phyloP scores from a whole-genome alignment of 2,797 vertebrate genomes.

The Staurois parvus region DNA sequence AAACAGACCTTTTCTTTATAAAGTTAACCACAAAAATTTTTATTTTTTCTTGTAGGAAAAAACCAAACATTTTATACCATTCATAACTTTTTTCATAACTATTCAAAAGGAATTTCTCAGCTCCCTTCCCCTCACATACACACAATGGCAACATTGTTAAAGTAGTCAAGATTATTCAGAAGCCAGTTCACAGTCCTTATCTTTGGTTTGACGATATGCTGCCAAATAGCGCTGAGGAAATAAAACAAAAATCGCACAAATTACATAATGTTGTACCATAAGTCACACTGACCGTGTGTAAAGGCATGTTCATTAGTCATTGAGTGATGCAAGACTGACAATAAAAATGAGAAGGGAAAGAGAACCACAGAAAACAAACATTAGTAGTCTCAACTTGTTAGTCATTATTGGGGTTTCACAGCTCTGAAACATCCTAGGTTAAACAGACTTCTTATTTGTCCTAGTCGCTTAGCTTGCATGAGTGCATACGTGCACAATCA shows the following conservation, averaged over 20 bases:
- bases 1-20: background rate
- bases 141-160: conserved; percentile 14
- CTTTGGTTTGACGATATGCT: conserved; percentile 25
- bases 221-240: background rate
- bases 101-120: background rate
- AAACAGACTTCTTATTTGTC: background rate
- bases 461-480: background rate
- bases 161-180: conserved; percentile 20
- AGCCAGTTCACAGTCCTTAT: background rate
- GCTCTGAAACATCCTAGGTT: background rate
- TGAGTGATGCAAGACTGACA: conserved; percentile 39
- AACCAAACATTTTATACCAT: background rate
- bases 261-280: conserved; percentile 34
- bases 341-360: background rate
- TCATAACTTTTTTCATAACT: too few relatives aligned
- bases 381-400: background rate
- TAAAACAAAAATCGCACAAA: conserved; percentile 22
- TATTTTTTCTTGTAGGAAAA: background rate
- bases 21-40: too few relatives aligned
- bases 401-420: background rate
- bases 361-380: conserved; percentile 16
- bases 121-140: background rate
- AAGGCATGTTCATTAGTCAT: conserved; percentile 1
- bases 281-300: background rate
- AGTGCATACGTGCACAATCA: too few relatives aligned